Conservation (phyloP, 2,797 vertebrate species). For the Premnoplex brunnescens region DNA sequence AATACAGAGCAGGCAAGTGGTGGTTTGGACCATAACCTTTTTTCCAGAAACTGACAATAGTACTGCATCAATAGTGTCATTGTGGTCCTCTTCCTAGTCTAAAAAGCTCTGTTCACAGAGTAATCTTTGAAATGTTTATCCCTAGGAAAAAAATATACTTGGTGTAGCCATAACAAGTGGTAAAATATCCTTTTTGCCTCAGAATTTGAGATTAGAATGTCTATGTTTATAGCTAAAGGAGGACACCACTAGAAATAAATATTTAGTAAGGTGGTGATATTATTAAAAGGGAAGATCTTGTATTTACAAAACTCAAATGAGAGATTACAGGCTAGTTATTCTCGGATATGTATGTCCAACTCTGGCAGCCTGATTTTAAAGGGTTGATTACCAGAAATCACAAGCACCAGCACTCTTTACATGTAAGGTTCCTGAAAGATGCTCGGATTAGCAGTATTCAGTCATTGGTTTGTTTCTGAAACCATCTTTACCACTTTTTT, state of each 20-base stretch:
- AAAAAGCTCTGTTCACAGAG: background rate
- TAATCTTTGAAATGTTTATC: conserved; percentile 27
- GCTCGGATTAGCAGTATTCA: background rate
- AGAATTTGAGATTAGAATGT: conserved; percentile 26
- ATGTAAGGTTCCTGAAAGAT: background rate
- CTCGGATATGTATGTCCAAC: background rate
- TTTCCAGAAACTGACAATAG: background rate
- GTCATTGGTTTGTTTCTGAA: conserved; percentile 17
- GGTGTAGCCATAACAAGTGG: background rate
- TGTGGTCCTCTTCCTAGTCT: background rate
- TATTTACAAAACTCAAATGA: background rate
- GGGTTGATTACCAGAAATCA: background rate
- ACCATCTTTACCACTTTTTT: background rate
- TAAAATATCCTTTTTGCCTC: background rate
- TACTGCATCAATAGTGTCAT: background rate
- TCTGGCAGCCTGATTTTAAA: background rate
- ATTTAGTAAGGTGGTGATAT: conserved; percentile 8
- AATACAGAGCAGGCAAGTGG: background rate
- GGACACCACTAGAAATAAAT: conserved; percentile 6
- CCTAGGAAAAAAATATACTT: background rate
- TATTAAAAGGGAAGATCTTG: background rate
- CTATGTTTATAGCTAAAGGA: background rate
- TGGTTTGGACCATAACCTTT: background rate
- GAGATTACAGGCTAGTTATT: background rate
- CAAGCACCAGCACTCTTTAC: background rate